Percentiles rank a stretch among this genome's conserved stretches.
These are phyloP conservation scores for Rhea americana DNA, from an alignment of 2,113 vertebrate genomes.

Conservation along the genomic window DNA sequence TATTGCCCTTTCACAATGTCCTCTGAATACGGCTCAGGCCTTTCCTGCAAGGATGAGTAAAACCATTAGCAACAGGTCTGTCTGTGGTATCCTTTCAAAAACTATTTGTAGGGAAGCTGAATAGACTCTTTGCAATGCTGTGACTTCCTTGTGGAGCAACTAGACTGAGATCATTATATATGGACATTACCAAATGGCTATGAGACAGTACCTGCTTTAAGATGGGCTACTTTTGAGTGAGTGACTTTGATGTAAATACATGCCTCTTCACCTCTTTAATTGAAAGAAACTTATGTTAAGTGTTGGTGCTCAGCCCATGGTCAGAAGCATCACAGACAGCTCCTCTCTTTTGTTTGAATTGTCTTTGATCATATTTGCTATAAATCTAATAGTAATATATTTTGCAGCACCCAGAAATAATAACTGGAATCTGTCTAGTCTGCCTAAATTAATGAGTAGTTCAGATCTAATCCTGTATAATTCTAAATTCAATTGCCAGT, in stretches of 20 bases:
- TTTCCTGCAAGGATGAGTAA: not conserved
- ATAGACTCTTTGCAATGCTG: not conserved
- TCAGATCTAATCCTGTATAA: not conserved
- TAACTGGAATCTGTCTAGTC: not conserved
- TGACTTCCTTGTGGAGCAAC: not conserved
- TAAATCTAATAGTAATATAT: not conserved
- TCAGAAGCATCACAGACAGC: not conserved
- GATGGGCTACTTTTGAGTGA: not conserved
- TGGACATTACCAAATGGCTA: not conserved
- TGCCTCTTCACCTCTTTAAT: not conserved
- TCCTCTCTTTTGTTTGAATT: not conserved
- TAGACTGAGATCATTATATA: not conserved
- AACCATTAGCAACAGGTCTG: not conserved
- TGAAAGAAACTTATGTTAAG: not conserved
- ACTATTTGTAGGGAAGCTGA: not conserved
- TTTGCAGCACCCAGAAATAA: not conserved
- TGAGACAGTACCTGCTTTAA: not conserved
- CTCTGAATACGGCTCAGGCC: not conserved
- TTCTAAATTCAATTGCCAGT: not conserved
- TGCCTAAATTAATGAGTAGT: not conserved
- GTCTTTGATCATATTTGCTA: not conserved
- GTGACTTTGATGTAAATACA: not conserved
- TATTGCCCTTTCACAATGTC: not conserved
- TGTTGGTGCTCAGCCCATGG: not conserved
- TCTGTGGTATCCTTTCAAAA: not conserved